Conservation (phyloP, 23 tunicate genomes). For the Trididemnum clinides region DNA sequence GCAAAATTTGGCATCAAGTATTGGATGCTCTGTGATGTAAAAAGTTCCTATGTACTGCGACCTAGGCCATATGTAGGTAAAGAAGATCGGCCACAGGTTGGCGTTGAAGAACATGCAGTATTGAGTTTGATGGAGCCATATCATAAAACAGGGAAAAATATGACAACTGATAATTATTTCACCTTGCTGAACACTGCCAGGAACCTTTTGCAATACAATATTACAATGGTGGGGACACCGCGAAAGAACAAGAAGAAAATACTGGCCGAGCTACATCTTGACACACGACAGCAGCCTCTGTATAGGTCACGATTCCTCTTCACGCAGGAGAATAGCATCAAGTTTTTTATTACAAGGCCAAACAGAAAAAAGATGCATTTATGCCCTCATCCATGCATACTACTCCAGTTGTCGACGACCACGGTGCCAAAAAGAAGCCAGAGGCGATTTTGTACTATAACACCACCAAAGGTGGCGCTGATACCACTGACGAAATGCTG, state of each 20-base stretch:
- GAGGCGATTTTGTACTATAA: constrained; percentile 18
- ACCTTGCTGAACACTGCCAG: not conserved
- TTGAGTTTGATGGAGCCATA: constrained; percentile 28
- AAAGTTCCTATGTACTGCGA: constrained; percentile 2
- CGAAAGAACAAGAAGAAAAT: constrained; percentile 19
- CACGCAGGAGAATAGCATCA: not conserved
- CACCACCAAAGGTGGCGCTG: constrained; percentile 16
- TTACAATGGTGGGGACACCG: constrained; percentile 16
- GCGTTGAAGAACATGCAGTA: constrained; percentile 11
- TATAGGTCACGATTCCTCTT: constrained; percentile 7
- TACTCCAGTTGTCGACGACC: not conserved
- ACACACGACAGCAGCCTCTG: not conserved
- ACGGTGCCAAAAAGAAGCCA: constrained; percentile 7
- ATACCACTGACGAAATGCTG: constrained; percentile 21
- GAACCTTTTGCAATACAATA: not conserved
- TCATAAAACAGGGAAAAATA: constrained; percentile 9
- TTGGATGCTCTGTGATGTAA: constrained; percentile 21
- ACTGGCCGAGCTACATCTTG: not conserved
- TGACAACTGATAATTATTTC: constrained; percentile 5
- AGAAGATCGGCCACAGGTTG: constrained; percentile 15
- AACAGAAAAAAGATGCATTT: not conserved
- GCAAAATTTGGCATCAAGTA: constrained; percentile 22
- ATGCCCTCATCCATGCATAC: constrained; percentile 8
- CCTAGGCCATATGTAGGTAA: constrained; percentile 11
- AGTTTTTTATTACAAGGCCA: constrained; percentile 7